Evolutionary conservation across 1,140 invertebrate genomes (phyloP).

Genomic region (Trachymyrmex septentrionalis): DNA sequence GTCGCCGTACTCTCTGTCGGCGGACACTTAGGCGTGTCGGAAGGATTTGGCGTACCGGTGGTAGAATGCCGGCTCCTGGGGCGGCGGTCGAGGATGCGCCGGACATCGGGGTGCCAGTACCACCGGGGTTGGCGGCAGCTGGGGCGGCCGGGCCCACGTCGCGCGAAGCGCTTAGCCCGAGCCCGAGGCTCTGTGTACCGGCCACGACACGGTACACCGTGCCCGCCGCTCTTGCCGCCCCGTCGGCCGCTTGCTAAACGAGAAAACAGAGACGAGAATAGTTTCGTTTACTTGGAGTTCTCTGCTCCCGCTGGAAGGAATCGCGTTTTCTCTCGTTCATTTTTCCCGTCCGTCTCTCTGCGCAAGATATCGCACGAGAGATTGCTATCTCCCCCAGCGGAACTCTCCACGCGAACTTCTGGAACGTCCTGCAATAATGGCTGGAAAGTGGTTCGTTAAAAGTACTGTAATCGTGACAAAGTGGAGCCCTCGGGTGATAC

Average conservation of each 20-base stretch:
- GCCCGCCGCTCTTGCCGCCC: constrained; percentile 91
- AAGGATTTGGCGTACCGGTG: constrained; percentile 86
- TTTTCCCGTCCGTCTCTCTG: background rate
- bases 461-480: background rate
- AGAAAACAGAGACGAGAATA: constrained; percentile 80
- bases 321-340: background rate
- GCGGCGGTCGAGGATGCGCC: constrained; percentile 85
- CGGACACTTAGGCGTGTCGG: constrained; percentile 75
- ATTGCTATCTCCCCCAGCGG: constrained; percentile 31
- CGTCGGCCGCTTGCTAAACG: constrained; percentile 91
- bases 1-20: constrained; percentile 74
- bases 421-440: constrained; percentile 47
- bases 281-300: constrained; percentile 68
- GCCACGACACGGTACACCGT: constrained; percentile 92
- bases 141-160: constrained; percentile 88
- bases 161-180: constrained; percentile 90
- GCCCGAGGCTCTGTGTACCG: constrained; percentile 91
- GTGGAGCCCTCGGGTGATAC: too few species aligned
- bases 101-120: constrained; percentile 75
- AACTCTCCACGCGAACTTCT: background rate
- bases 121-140: constrained; percentile 77
- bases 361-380: background rate
- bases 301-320: constrained; percentile 42
- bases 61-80: constrained; percentile 83
- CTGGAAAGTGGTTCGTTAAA: constrained; percentile 57